phyloP scores from a whole-genome alignment of 2,113 vertebrate species.

The Onychostruthus taczanowskii region DNA sequence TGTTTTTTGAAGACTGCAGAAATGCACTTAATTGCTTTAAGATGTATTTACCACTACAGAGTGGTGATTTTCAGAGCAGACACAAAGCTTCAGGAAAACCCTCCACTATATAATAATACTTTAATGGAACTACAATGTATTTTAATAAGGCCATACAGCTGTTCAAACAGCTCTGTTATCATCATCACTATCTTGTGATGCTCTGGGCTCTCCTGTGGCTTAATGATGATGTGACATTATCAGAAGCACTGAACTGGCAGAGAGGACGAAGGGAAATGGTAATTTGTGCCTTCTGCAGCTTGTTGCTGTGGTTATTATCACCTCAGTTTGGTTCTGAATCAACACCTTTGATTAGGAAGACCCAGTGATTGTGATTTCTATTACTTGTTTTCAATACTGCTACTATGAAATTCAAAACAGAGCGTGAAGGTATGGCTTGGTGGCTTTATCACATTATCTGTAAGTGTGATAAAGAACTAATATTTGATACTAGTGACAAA shows the following conservation, averaged over 20 bases:
- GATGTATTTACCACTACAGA: neutral
- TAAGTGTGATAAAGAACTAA: neutral
- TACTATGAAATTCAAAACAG: neutral
- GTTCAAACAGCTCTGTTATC: neutral
- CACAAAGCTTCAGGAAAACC: neutral
- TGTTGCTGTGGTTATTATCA: neutral
- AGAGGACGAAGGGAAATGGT: neutral
- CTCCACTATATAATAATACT: neutral
- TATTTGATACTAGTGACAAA: neutral
- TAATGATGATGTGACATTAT: neutral
- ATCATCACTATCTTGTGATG: neutral
- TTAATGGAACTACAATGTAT: neutral
- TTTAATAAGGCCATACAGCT: neutral
- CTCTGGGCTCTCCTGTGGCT: neutral
- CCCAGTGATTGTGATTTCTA: neutral
- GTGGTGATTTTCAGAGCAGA: neutral
- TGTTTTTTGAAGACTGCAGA: neutral
- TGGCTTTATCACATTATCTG: fast-evolving
- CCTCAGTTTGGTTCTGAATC: neutral
- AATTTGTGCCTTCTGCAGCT: neutral
- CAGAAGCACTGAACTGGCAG: neutral
- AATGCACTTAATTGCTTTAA: neutral
- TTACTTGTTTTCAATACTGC: neutral
- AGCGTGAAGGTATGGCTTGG: neutral
- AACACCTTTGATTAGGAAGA: neutral